These are phyloP conservation scores for Eudorcas thomsonii DNA, from an alignment of 2,113 vertebrate genomes.

Conservation along the genomic window DNA sequence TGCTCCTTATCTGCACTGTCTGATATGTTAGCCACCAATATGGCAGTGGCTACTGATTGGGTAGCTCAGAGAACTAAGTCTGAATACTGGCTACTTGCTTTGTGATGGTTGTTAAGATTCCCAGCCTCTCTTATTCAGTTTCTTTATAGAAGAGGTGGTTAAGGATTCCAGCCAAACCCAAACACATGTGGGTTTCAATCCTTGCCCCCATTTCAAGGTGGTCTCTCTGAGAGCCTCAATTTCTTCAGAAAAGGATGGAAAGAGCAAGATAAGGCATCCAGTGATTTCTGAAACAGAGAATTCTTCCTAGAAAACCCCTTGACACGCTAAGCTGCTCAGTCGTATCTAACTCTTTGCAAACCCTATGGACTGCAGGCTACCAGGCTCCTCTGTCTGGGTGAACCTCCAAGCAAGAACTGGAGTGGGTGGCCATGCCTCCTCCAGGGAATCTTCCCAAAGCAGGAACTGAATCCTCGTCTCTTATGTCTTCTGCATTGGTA, in stretches of 20 bases:
- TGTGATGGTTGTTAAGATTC: not conserved
- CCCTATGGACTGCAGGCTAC: not conserved
- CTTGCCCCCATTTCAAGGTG: not conserved
- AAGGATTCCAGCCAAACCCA: not conserved
- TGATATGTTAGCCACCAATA: not conserved
- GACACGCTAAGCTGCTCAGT: not conserved
- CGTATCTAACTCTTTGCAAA: not conserved
- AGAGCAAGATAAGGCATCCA: not conserved
- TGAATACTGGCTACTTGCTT: not conserved
- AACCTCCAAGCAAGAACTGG: not conserved
- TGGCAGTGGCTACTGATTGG: too few species aligned
- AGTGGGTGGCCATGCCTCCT: not conserved
- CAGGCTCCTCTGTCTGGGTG: not conserved
- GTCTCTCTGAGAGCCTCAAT: not conserved
- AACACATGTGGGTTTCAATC: not conserved
- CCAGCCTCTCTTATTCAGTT: not conserved
- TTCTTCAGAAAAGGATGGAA: not conserved
- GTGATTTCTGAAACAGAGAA: not conserved
- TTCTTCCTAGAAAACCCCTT: not conserved
- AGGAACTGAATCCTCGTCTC: not conserved
- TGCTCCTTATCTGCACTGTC: not conserved
- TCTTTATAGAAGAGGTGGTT: not conserved
- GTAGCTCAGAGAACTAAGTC: not conserved
- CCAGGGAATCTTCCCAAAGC: not conserved
- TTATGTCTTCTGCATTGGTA: not conserved